Evolutionary conservation across 35 echinoderm and acorn worm species (phyloP), one percentile per base, ranked within the genome.

Genomic region (Apostichopus parvimensis): DNA sequence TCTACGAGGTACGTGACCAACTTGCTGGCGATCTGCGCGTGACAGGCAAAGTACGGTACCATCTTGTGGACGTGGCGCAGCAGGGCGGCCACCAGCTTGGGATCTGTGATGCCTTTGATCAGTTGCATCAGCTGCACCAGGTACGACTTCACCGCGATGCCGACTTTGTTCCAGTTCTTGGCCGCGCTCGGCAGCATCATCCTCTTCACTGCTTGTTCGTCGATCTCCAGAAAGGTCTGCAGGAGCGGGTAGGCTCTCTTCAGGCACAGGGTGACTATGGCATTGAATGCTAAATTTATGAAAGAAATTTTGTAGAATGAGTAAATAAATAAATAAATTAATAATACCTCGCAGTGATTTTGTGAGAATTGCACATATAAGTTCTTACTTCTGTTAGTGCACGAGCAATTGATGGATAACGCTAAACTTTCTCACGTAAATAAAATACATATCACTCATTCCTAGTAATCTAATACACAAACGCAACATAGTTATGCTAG

Each of bases 1-100:
- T 98, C 95, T 7, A 98, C 88, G 0, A 98, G 65, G 61, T 86
- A 82, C 6, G 86, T 98, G 57, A 93, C 91, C 2, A 98, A 52
- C 77, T 95, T 95, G 6, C 93, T 96, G 59, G 95, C 91, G 1
- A 98, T 62, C 55, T 94, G 91, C 0, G 95, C 93, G 65, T 93
- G 94, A 53, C 93, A 96, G 14, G 94, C 87, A 80, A 78, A 94
- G 88, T 96, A 98, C 4, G 97, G 97, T 53, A 98, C 91, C 91
- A 98, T 92, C 21, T 80, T 82, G 18, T 95, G 92, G 8, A 98
- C 83, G 61, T 98, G 97, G 4, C 93, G 93, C 1, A 98, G 78
- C 0, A 98, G 91, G 25, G 95, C 95, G 59, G 91, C 90, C 17
- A 98, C 93, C 21, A 98, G 80, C 57, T 84, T 88, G 6, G 97